Evolutionary conservation across 2,113 vertebrate genomes (phyloP).

Genomic region (Labrus mixtus): DNA sequence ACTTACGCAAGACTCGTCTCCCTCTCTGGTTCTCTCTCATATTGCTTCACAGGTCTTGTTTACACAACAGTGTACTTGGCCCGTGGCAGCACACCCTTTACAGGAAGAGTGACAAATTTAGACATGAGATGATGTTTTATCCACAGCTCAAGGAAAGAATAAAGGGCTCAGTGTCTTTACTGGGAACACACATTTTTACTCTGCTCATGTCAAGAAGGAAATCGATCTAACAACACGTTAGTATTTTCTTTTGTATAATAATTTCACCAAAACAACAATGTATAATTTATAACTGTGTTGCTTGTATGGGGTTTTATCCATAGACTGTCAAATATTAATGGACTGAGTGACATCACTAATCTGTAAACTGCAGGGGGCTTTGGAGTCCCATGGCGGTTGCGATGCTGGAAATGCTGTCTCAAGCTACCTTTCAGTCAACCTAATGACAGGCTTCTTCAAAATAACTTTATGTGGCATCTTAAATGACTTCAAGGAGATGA

Average conservation of each 20-base stretch:
- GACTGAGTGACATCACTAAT: too few relatives aligned
- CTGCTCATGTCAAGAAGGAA: not conserved
- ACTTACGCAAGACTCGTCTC: constrained; percentile 72
- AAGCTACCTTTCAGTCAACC: too few relatives aligned
- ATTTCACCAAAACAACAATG: not conserved
- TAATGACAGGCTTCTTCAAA: too few relatives aligned
- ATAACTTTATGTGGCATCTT: too few relatives aligned
- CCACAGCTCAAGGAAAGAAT: not conserved
- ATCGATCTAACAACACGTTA: not conserved
- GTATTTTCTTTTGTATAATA: not conserved
- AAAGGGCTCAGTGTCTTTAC: not conserved
- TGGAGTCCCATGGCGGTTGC: too few relatives aligned
- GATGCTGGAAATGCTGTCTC: too few relatives aligned
- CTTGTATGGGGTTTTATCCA: too few relatives aligned
- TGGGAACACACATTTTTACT: not conserved
- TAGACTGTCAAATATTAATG: too few relatives aligned
- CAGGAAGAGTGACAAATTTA: constrained; percentile 56
- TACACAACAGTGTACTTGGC: constrained; percentile 49
- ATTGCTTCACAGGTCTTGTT: constrained; percentile 61
- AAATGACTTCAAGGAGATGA: too few relatives aligned
- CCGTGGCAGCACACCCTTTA: constrained; percentile 33
- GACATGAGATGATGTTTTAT: constrained; percentile 13
- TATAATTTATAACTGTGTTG: too few relatives aligned
- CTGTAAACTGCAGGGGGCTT: too few relatives aligned
- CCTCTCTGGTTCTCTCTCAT: constrained; percentile 37